These are phyloP conservation scores for Aphis craccivora DNA, from an alignment of 1,140 invertebrate genomes.

Conservation along the genomic window DNA sequence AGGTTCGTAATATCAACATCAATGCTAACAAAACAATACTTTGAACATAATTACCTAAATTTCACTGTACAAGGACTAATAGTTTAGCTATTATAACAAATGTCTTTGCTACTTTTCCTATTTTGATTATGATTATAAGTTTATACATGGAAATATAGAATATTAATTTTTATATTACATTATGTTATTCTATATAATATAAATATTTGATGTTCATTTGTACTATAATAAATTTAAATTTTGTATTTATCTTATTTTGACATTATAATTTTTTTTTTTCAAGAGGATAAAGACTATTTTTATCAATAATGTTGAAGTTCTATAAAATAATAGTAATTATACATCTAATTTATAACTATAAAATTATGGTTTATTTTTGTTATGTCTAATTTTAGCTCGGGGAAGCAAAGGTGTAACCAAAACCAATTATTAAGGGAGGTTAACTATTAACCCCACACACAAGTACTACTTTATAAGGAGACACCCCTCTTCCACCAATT, in stretches of 20 bases:
- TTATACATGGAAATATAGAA: too few species aligned
- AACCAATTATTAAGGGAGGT: background rate
- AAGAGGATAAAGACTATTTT: too few species aligned
- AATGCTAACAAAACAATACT: background rate
- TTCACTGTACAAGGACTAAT: background rate
- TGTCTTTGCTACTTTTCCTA: background rate
- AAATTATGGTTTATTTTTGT: background rate
- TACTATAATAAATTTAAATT: too few species aligned
- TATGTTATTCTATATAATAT: too few species aligned
- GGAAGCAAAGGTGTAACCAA: too few species aligned
- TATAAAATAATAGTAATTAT: background rate
- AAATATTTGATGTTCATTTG: too few species aligned
- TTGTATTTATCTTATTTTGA: too few species aligned
- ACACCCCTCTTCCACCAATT: background rate
- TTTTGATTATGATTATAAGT: too few species aligned
- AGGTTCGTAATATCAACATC: background rate
- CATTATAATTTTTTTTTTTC: too few species aligned
- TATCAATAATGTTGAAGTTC: background rate
- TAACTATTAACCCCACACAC: background rate
- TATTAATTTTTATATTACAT: too few species aligned
- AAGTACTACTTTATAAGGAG: background rate
- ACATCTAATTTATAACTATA: background rate
- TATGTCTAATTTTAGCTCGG: background rate
- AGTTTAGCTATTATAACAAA: background rate
- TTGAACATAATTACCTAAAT: background rate